Evolutionary conservation across 2,888 invertebrate genomes (phyloP).

Genomic region (Chrysotoxum bicinctum): DNA sequence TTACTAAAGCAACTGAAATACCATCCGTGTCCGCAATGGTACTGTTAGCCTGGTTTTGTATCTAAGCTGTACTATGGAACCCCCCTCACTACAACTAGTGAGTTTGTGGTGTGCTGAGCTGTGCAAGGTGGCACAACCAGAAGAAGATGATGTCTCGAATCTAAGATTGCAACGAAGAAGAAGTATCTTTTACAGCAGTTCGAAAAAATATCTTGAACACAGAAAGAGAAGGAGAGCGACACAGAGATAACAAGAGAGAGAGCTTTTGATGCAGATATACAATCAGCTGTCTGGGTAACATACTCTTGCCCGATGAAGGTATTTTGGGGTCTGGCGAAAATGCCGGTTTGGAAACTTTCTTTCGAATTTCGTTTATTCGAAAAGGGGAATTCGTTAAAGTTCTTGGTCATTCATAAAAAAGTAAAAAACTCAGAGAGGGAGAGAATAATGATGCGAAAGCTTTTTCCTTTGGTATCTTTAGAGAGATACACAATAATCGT

Average conservation of each 20-base stretch:
- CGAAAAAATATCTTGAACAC: slow-evolving; percentile 28
- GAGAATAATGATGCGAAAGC: slow-evolving; percentile 26
- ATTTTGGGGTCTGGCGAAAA: slow-evolving; percentile 12
- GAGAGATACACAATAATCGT: not conserved
- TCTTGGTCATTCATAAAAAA: slow-evolving; percentile 62
- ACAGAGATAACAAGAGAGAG: not conserved
- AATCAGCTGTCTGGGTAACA: slow-evolving; percentile 50
- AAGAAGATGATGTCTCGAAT: slow-evolving; percentile 49
- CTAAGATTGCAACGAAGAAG: slow-evolving; percentile 36
- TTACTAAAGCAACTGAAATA: slow-evolving; percentile 69
- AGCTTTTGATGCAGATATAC: slow-evolving; percentile 19
- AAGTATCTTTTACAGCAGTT: slow-evolving; percentile 25
- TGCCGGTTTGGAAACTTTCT: slow-evolving; percentile 59
- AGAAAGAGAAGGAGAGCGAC: not conserved
- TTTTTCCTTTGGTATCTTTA: slow-evolving; percentile 3
- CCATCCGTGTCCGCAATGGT: slow-evolving; percentile 69
- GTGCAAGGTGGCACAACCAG: slow-evolving; percentile 59
- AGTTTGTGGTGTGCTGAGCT: not conserved
- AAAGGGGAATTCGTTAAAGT: not conserved
- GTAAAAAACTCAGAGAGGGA: slow-evolving; percentile 10
- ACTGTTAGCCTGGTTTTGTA: slow-evolving; percentile 67
- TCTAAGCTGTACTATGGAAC: slow-evolving; percentile 9
- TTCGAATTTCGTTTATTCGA: slow-evolving; percentile 60
- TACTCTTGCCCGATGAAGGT: not conserved
- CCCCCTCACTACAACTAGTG: slow-evolving; percentile 34